Percentiles rank a stretch among this genome's conserved stretches.
Evolutionary conservation across 2,113 vertebrate genomes (phyloP).

Genomic region (Podarcis cretensis): DNA sequence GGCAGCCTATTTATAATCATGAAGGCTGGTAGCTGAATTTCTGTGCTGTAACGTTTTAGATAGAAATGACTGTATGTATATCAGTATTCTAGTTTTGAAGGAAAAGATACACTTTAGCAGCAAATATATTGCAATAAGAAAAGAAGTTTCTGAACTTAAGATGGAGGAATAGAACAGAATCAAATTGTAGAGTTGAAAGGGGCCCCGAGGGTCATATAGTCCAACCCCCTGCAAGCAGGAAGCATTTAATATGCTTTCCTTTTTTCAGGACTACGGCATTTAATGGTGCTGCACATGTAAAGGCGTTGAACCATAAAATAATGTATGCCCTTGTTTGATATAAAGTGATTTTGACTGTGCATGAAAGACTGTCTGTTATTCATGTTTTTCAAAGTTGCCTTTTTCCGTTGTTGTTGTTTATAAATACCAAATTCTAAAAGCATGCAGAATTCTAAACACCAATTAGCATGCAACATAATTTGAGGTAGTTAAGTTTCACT

Average conservation of each 20-base stretch:
- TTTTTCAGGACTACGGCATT: neutral
- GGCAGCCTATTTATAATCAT: slow-evolving; percentile 78
- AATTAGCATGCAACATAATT: slow-evolving; percentile 60
- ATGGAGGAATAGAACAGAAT: neutral
- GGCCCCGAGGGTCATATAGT: too few species aligned
- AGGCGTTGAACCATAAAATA: neutral
- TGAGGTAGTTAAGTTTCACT: slow-evolving; percentile 60
- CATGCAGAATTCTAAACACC: neutral
- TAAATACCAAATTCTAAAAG: too few species aligned
- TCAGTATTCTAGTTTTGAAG: slow-evolving; percentile 60
- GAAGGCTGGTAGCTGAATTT: slow-evolving; percentile 60
- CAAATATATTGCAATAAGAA: slow-evolving; percentile 39
- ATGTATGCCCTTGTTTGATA: neutral
- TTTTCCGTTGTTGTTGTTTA: too few species aligned
- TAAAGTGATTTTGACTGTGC: slow-evolving; percentile 61
- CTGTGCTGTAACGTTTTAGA: slow-evolving; percentile 58
- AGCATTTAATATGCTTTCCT: neutral
- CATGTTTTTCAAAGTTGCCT: slow-evolving; percentile 39
- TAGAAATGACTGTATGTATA: slow-evolving; percentile 25
- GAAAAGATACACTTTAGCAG: slow-evolving; percentile 47
- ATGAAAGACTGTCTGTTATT: slow-evolving; percentile 51
- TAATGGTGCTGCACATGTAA: slow-evolving; percentile 1
- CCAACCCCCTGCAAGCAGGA: neutral
- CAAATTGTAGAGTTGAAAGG: neutral
- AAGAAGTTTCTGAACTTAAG: slow-evolving; percentile 24